Percentiles rank a stretch among this genome's conserved stretches.
phyloP scores from a whole-genome alignment of 2,797 vertebrate species.

The Liasis olivaceus region DNA sequence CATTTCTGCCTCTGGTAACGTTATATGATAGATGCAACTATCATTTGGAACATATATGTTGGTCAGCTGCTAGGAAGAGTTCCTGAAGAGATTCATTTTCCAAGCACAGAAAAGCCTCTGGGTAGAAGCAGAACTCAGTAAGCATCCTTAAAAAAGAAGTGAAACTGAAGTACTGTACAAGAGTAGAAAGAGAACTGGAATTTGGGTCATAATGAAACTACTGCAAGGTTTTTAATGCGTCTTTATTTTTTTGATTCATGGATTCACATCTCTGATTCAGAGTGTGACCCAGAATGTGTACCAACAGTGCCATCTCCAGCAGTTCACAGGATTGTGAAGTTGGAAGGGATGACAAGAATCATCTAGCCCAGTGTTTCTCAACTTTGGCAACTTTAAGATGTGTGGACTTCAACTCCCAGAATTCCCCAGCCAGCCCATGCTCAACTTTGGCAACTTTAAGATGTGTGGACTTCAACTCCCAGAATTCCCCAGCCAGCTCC shows the following conservation, averaged over 20 bases:
- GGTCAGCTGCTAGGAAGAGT: not conserved
- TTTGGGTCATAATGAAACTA: not conserved
- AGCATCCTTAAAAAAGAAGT: conserved; percentile 54
- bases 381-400: not conserved
- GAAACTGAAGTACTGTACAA: conserved; percentile 8
- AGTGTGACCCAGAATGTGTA: not conserved
- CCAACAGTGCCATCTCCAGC: not conserved
- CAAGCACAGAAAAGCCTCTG: conserved; percentile 39
- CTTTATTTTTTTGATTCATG: not conserved
- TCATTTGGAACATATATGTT: no score
- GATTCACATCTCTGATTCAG: not conserved
- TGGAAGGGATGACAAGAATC: not conserved
- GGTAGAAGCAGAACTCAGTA: conserved; percentile 37
- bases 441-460: not conserved
- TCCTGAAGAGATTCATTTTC: conserved; percentile 53
- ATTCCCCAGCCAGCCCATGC: no score
- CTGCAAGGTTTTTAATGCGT: conserved; percentile 8
- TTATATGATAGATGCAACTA: no score
- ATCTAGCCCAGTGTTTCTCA: not conserved
- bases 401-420: not conserved
- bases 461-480: not conserved
- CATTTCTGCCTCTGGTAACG: no score
- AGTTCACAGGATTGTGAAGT: not conserved
- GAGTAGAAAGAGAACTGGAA: conserved; percentile 13
- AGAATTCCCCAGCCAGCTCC: no score